phyloP scores from a whole-genome alignment of 2,113 vertebrate genomes.

The Malurus elegans region DNA sequence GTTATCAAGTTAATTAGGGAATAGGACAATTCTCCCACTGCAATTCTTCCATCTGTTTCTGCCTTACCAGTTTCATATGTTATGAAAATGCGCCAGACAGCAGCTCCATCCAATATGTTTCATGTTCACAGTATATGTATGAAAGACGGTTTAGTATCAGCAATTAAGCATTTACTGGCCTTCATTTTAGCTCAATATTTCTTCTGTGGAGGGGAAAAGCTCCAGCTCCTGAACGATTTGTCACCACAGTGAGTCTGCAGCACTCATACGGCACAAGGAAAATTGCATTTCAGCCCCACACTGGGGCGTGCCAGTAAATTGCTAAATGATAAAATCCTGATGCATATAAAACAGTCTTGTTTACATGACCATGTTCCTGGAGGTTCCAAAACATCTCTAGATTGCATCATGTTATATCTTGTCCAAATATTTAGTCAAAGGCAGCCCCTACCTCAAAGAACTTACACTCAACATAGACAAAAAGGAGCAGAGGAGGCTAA shows the following conservation, averaged over 20 bases:
- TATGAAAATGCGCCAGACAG: constrained; percentile 64
- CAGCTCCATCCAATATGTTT: constrained; percentile 65
- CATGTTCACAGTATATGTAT: constrained; percentile 43
- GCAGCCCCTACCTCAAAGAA: neutral
- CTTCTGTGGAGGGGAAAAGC: neutral
- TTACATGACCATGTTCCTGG: neutral
- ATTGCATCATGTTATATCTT: neutral
- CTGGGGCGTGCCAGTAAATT: neutral
- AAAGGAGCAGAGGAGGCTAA: neutral
- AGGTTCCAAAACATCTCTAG: neutral
- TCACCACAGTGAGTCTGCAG: constrained; percentile 1
- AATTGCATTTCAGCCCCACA: neutral
- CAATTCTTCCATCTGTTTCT: constrained; percentile 71
- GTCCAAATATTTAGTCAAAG: constrained; percentile 14
- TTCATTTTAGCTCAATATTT: constrained; percentile 51
- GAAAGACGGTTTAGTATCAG: constrained; percentile 45
- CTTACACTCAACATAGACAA: neutral
- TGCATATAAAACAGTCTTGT: neutral
- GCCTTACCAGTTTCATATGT: constrained; percentile 66
- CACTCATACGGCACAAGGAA: neutral
- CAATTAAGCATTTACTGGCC: constrained; percentile 43
- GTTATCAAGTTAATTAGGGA: constrained; percentile 66
- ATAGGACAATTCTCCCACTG: constrained; percentile 61
- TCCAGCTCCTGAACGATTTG: constrained; percentile 3
- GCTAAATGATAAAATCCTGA: neutral